Conservation (phyloP, 2,797 vertebrate genomes). For the Malacoctenus gilli region DNA sequence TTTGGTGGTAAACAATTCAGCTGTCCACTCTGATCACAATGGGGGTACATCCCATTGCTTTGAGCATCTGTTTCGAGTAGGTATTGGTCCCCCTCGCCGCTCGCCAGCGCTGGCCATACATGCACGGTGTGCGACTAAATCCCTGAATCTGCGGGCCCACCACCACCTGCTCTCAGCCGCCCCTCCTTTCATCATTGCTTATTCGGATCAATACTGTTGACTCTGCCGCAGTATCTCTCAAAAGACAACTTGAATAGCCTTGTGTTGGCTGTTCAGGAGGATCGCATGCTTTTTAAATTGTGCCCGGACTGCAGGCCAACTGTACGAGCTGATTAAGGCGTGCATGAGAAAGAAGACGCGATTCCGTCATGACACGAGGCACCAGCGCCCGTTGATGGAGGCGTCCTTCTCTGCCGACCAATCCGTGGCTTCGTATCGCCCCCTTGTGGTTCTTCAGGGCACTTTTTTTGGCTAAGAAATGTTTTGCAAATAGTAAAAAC, state of each 20-base stretch:
- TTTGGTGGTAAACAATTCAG: slow-evolving; percentile 82
- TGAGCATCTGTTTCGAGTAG: slow-evolving; percentile 78
- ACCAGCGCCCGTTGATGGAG: slow-evolving; percentile 9
- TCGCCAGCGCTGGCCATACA: slow-evolving; percentile 59
- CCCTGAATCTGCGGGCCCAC: no score
- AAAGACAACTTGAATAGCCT: slow-evolving; percentile 59
- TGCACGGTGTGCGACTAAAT: slow-evolving; percentile 66
- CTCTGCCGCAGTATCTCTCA: slow-evolving; percentile 61
- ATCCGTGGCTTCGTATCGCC: slow-evolving; percentile 63
- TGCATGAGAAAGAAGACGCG: slow-evolving; percentile 50
- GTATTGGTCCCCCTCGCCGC: slow-evolving; percentile 59
- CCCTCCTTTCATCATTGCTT: slow-evolving; percentile 64
- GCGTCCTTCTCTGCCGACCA: neutral
- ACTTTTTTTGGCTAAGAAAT: no score
- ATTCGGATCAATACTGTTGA: slow-evolving; percentile 74
- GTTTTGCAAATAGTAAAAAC: neutral
- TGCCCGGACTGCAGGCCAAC: slow-evolving; percentile 49
- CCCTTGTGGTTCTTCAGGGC: slow-evolving; percentile 55
- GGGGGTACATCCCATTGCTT: slow-evolving; percentile 78
- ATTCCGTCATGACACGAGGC: slow-evolving; percentile 39
- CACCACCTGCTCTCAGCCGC: slow-evolving; percentile 76
- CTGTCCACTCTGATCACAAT: slow-evolving; percentile 82
- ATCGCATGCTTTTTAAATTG: slow-evolving; percentile 61
- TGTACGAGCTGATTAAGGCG: slow-evolving; percentile 61
- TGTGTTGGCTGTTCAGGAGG: slow-evolving; percentile 52